A percentile compares a stretch with the other conserved stretches of the same genome.
phyloP scores from a whole-genome alignment of 2,888 invertebrate genomes.

The Agrilus biguttatus region DNA sequence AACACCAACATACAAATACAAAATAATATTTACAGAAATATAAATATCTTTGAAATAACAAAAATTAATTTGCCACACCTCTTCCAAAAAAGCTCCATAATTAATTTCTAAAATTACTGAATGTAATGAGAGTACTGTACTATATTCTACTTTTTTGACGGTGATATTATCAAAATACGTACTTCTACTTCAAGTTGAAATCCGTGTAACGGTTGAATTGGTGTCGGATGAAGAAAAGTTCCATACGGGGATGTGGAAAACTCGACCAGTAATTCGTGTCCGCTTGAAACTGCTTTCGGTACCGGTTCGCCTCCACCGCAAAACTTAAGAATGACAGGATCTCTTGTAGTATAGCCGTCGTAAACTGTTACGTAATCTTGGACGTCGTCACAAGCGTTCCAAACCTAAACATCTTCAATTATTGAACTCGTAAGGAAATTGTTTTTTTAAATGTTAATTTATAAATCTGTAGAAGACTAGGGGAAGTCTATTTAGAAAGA shows the following conservation, averaged over 20 bases:
- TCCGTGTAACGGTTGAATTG: constrained; percentile 66
- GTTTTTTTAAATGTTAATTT: no score
- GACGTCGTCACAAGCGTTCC: constrained; percentile 78
- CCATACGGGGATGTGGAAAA: constrained; percentile 83
- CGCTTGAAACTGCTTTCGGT: constrained; percentile 74
- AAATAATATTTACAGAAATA: no score
- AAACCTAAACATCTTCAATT: constrained; percentile 35
- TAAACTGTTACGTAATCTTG: constrained; percentile 65
- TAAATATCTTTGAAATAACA: no score
- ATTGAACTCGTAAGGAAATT: neutral
- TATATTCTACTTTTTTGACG: no score
- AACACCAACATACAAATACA: no score
- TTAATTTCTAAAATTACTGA: no score
- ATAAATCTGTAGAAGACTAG: no score
- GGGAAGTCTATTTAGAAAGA: no score
- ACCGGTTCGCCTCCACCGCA: constrained; percentile 80
- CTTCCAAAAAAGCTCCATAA: no score
- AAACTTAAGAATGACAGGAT: constrained; percentile 77
- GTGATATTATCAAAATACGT: constrained; percentile 12
- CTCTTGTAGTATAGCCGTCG: constrained; percentile 77
- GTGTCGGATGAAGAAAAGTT: constrained; percentile 70
- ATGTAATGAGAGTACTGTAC: no score
- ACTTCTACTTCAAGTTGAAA: constrained; percentile 78
- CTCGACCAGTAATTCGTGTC: constrained; percentile 76
- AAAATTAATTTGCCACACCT: no score